phyloP scores from a whole-genome alignment of 2,113 vertebrate species.

The Anolis carolinensis region DNA sequence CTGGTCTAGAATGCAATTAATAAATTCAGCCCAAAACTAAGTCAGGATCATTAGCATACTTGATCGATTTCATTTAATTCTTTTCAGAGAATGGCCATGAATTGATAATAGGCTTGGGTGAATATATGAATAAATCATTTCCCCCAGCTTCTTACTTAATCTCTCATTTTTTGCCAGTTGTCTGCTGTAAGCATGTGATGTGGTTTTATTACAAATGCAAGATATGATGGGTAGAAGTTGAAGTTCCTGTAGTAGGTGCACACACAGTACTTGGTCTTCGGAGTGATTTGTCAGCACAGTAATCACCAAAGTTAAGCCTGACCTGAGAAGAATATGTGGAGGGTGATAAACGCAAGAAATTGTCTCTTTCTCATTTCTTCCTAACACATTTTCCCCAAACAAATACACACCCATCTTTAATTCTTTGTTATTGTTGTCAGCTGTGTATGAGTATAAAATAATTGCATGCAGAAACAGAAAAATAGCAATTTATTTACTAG shows the following conservation, averaged over 20 bases:
- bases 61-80: background rate
- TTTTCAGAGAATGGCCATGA: constrained; percentile 21
- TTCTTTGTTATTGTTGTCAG: background rate
- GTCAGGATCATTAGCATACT: constrained; percentile 28
- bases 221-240: constrained; percentile 24
- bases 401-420: constrained; percentile 9
- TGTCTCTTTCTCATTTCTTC: constrained; percentile 26
- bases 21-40: constrained; percentile 2
- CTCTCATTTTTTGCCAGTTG: background rate
- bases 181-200: background rate
- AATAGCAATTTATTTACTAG: background rate
- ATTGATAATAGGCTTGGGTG: constrained; percentile 32
- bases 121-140: constrained; percentile 36
- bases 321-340: background rate
- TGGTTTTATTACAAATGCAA: constrained; percentile 24
- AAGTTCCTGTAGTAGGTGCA: constrained; percentile 26
- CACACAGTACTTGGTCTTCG: constrained; percentile 14
- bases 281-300: background rate
- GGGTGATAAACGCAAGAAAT: background rate
- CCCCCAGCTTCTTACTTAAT: fast-evolving
- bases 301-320: background rate
- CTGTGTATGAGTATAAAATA: background rate
- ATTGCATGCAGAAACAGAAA: background rate
- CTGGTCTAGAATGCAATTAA: constrained; percentile 31
- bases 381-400: constrained; percentile 16